phyloP scores from a whole-genome alignment of 2,797 vertebrate species.

The Clamator glandarius region DNA sequence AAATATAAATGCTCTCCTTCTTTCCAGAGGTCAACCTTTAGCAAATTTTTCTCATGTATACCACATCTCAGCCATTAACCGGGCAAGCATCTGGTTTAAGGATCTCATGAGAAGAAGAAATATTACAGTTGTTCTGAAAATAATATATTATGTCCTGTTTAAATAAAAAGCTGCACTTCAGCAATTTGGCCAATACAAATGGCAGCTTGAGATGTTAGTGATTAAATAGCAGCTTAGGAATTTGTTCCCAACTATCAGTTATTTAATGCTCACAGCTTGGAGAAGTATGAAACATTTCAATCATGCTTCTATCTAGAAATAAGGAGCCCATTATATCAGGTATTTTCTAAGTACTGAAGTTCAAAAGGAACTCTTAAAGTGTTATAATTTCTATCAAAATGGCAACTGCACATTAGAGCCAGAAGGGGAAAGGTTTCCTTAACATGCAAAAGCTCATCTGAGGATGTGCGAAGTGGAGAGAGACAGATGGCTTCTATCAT shows the following conservation, averaged over 20 bases:
- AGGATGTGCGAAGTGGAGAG: neutral
- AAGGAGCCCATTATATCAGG: neutral
- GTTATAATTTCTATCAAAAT: constrained; percentile 23
- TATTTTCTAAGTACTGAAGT: neutral
- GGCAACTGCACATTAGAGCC: neutral
- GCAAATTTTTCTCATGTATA: constrained; percentile 24
- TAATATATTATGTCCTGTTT: neutral
- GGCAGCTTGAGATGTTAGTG: neutral
- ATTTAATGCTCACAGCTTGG: constrained; percentile 31
- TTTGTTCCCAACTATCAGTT: constrained; percentile 25
- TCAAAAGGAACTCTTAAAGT: constrained; percentile 21
- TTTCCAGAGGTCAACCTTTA: neutral
- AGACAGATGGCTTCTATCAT: constrained; percentile 45
- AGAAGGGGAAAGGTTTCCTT: neutral
- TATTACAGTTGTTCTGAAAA: neutral
- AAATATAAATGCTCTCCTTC: constrained; percentile 7
- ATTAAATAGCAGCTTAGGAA: constrained; percentile 38
- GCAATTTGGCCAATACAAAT: neutral
- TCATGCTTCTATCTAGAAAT: constrained; percentile 31
- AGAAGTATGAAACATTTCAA: constrained; percentile 38
- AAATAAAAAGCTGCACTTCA: constrained; percentile 35
- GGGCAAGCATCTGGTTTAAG: neutral
- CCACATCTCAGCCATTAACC: neutral
- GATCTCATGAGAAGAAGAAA: neutral
- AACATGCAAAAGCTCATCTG: neutral